These are phyloP conservation scores for Aphelinus certus DNA, from an alignment of 1,140 invertebrate genomes.

Conservation along the genomic window DNA sequence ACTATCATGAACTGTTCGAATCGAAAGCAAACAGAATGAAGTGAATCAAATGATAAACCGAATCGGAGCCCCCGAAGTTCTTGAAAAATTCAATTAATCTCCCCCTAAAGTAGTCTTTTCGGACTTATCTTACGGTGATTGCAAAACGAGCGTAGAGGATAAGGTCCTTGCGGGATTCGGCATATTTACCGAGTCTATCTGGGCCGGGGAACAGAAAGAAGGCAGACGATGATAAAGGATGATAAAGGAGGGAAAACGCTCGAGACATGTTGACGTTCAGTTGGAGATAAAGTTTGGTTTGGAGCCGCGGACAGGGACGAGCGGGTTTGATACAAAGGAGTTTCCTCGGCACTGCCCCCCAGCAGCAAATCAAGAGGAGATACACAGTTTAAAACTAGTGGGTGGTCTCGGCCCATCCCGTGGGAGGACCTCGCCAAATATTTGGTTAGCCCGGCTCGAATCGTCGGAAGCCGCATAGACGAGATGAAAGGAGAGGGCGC, in stretches of 20 bases:
- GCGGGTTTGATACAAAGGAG: slow-evolving; percentile 47
- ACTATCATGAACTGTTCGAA: too few relatives aligned
- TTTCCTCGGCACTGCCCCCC: slow-evolving; percentile 24
- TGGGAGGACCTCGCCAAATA: slow-evolving; percentile 59
- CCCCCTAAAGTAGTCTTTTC: too few relatives aligned
- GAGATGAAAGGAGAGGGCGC: slow-evolving; percentile 39
- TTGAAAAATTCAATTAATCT: slow-evolving; percentile 28
- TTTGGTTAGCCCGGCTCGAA: slow-evolving; percentile 60
- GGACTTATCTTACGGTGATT: too few relatives aligned
- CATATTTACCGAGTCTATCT: slow-evolving; percentile 23
- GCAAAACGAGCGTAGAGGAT: not conserved
- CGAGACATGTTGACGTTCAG: slow-evolving; percentile 36
- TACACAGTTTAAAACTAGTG: slow-evolving; percentile 53
- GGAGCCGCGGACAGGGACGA: slow-evolving; percentile 29
- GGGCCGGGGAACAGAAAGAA: not conserved
- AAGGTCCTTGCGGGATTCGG: slow-evolving; percentile 3
- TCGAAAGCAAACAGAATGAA: not conserved
- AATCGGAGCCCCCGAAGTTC: not conserved
- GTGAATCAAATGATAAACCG: not conserved
- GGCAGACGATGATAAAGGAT: slow-evolving; percentile 2
- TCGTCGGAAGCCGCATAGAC: slow-evolving; percentile 42
- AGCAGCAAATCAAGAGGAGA: slow-evolving; percentile 38
- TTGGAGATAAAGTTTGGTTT: slow-evolving; percentile 32
- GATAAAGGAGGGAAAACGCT: not conserved
- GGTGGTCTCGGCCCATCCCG: slow-evolving; percentile 40